A percentile compares a stretch with the other conserved stretches of the same genome.
Conservation (phyloP, 2,888 invertebrate genomes). For the Therioaphis trifolii region DNA sequence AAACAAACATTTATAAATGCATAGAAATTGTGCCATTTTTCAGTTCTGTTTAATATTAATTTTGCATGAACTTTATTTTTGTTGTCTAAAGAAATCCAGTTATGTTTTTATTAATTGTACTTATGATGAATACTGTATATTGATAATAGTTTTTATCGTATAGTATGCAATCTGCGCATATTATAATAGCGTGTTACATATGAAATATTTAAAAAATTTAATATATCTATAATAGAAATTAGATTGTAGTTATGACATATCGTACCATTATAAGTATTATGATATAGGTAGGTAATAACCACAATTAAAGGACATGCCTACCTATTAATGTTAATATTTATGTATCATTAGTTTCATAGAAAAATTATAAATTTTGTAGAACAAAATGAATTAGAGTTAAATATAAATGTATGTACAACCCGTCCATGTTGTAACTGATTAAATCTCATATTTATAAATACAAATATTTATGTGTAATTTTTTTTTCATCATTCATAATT, state of each 20-base stretch:
- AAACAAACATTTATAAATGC: background rate
- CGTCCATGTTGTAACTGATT: too few relatives aligned
- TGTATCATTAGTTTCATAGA: background rate
- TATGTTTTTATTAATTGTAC: too few relatives aligned
- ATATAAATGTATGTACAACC: background rate
- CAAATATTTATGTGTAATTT: too few relatives aligned
- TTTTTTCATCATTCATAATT: too few relatives aligned
- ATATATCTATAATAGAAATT: too few relatives aligned
- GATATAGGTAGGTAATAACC: constrained; percentile 6
- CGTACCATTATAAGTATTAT: constrained; percentile 56
- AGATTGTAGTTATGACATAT: constrained; percentile 37
- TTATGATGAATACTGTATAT: too few relatives aligned
- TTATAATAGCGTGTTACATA: too few relatives aligned
- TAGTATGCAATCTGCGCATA: background rate
- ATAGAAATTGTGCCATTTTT: constrained; percentile 18
- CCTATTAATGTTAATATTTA: constrained; percentile 34
- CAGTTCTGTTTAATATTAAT: background rate
- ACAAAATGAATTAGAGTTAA: constrained; percentile 2
- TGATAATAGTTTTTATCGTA: too few relatives aligned
- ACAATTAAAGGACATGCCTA: background rate
- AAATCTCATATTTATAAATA: too few relatives aligned
- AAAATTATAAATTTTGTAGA: constrained; percentile 5
- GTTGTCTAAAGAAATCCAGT: too few relatives aligned
- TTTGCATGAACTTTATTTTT: background rate
- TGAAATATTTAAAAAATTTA: too few relatives aligned